Conservation (phyloP, 1,140 invertebrate species). For the Micrasema minimum region DNA sequence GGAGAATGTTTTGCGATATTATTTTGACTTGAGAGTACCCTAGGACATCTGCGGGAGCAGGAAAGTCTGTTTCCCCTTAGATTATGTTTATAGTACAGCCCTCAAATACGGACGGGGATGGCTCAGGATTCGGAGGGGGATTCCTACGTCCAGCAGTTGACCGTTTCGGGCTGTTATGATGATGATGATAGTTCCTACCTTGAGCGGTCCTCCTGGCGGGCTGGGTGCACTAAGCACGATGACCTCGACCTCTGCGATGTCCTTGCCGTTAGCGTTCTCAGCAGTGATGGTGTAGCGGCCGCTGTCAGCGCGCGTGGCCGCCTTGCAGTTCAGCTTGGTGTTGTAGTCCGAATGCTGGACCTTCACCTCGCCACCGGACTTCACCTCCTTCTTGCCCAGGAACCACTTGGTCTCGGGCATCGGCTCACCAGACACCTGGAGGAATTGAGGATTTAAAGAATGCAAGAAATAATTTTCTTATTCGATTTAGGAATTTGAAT, state of each 20-base stretch:
- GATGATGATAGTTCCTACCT: slow-evolving; percentile 70
- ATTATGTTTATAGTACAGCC: too few relatives aligned
- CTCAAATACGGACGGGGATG: too few relatives aligned
- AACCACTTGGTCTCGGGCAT: slow-evolving; percentile 91
- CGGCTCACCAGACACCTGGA: slow-evolving; percentile 90
- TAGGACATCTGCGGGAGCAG: too few relatives aligned
- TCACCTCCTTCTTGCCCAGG: slow-evolving; percentile 78
- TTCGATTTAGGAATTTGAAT: too few relatives aligned
- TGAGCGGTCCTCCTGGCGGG: slow-evolving; percentile 91
- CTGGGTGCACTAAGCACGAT: slow-evolving; percentile 91
- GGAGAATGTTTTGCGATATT: too few relatives aligned
- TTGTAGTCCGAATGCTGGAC: slow-evolving; percentile 89
- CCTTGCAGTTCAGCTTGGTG: slow-evolving; percentile 87
- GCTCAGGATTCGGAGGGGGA: too few relatives aligned
- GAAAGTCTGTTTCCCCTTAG: too few relatives aligned
- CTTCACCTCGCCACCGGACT: slow-evolving; percentile 76
- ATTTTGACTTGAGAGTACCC: too few relatives aligned
- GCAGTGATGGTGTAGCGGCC: slow-evolving; percentile 92
- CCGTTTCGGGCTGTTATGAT: too few relatives aligned
- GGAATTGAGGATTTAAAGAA: too few relatives aligned
- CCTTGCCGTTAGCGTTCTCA: slow-evolving; percentile 93
- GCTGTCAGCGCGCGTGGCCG: slow-evolving; percentile 87
- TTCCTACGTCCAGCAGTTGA: too few relatives aligned
- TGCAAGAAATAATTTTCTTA: too few relatives aligned
- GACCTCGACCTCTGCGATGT: slow-evolving; percentile 91